Base-by-base conservation (phyloP, 2,888 invertebrate genomes). In the Ophion costatus region DNA sequence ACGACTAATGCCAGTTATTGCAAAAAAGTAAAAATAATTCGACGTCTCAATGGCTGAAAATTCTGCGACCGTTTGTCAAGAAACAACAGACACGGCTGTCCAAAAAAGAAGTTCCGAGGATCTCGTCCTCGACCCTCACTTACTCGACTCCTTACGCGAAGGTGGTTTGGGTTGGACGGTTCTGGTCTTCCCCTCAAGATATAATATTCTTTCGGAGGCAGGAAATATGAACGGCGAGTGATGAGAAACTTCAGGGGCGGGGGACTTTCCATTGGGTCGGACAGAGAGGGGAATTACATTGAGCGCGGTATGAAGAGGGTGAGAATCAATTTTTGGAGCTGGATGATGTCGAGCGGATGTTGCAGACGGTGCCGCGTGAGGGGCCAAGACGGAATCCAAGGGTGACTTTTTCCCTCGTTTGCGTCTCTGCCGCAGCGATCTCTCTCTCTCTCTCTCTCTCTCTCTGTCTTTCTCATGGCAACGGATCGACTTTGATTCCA, bases 261-360 rank as follows among this genome's bases (percentile, higher is more conserved):
- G 38, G 38, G 38, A 7, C 1, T 24, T 79, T 64, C 64, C 56
- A 64, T 76, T 75, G 63, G 67, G 61, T 45, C 22, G 82, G 64
- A 70, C 61, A 51, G 61, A 11, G 67, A 57, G 69, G 38, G 38
- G 22, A 45, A 29, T 59, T 61, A 29, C 20, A 59, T 79, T 45
- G 73, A 69, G 66, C 42, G 38, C 67, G 73, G 71, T 10, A 45
- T 38, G 29, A 63, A 67, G 80, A 82, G 81, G 81, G 80, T 82
- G 88, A 90, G 89, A 91, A 92, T 92, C 91, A 92, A 92, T 91
- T 91, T 92, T 92, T 92, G 91, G 91, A 91, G 89, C 90, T 87
- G 88, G 77, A 88, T 88, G 90, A 92, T 92, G 92, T 92, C 89
- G 91, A 92, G 89, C 91, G 91, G 91, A 92, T 92, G 92, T 89